Conservation (phyloP, 2,888 invertebrate species). For the Catocala sponsa region DNA sequence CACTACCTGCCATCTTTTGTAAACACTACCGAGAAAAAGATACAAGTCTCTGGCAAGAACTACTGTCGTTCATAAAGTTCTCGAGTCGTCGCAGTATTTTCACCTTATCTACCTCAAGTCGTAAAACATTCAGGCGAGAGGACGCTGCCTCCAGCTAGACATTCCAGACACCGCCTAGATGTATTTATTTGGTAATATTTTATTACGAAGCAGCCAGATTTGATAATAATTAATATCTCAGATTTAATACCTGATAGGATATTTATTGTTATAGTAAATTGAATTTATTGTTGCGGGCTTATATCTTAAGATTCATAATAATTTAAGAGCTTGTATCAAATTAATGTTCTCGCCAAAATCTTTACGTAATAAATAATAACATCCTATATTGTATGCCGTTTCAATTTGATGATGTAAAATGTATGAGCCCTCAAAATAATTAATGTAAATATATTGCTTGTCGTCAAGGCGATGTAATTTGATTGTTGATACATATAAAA, state of each 20-base stretch:
- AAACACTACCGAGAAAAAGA: conserved; percentile 4
- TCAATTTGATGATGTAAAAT: too few species aligned
- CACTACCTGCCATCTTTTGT: conserved; percentile 10
- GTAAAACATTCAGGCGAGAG: conserved; percentile 42
- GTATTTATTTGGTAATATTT: conserved; percentile 26
- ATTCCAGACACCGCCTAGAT: conserved; percentile 21
- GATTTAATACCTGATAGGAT: neutral
- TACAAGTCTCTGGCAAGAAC: neutral
- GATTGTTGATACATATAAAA: too few species aligned
- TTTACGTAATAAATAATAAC: too few species aligned
- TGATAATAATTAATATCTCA: conserved; percentile 3
- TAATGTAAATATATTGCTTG: too few species aligned
- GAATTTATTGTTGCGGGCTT: too few species aligned
- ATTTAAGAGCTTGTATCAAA: too few species aligned
- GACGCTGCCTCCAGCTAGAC: conserved; percentile 27
- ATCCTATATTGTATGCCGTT: too few species aligned
- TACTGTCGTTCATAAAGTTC: conserved; percentile 30
- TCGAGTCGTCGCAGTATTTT: conserved; percentile 34
- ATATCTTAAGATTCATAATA: too few species aligned
- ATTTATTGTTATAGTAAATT: too few species aligned
- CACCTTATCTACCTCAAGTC: conserved; percentile 38
- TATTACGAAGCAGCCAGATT: conserved; percentile 1
- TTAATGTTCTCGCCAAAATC: too few species aligned
- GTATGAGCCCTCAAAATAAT: too few species aligned
- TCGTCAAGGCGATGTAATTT: too few species aligned